Conservation (phyloP, 2,113 vertebrate genomes). For the human region GRCh38 chr3:1505501-1506000, state of each 20-base stretch:
- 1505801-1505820: background rate
- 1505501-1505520: background rate
- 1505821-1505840: background rate
- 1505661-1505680: background rate
- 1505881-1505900: background rate
- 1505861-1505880: background rate
- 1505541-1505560: slow-evolving; percentile 16
- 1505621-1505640: slow-evolving; percentile 36
- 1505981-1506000: background rate
- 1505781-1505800: background rate
- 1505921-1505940: background rate
- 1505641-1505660: background rate
- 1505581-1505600: background rate
- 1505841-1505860: background rate
- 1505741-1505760: background rate
- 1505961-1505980: background rate
- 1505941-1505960: background rate
- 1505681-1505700: background rate
- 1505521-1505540: slow-evolving; percentile 36
- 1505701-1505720: background rate
- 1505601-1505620: slow-evolving; percentile 56
- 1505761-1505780: background rate
- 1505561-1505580: background rate
- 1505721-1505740: background rate
- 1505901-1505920: background rate